Evolutionary conservation across 1,140 invertebrate genomes (phyloP).

Genomic region (Aphelinus atriplicis): DNA sequence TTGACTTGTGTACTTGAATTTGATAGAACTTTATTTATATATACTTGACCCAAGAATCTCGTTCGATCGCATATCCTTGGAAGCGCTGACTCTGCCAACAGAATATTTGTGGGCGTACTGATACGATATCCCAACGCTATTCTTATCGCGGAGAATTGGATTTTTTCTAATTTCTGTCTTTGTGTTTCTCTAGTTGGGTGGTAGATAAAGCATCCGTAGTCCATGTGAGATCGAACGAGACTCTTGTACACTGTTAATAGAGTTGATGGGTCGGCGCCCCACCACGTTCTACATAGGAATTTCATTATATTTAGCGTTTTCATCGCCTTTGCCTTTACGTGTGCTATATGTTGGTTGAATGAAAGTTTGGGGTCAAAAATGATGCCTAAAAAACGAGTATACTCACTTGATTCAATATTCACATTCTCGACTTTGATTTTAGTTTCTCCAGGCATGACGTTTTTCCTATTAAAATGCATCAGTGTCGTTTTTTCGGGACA

Average conservation of each 20-base stretch:
- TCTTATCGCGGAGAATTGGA: constrained; percentile 1
- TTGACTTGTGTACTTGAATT: too few species aligned
- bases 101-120: constrained; percentile 20
- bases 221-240: not conserved
- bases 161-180: constrained; percentile 6
- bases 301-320: not conserved
- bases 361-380: too few species aligned
- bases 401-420: not conserved
- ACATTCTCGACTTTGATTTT: too few species aligned
- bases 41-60: not conserved
- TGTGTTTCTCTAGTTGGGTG: not conserved
- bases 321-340: too few species aligned
- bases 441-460: too few species aligned
- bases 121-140: constrained; percentile 9
- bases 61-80: not conserved
- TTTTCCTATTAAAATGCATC: too few species aligned
- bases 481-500: not conserved
- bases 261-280: not conserved
- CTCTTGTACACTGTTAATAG: not conserved
- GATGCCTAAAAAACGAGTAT: not conserved
- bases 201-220: constrained; percentile 4
- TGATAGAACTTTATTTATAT: not conserved
- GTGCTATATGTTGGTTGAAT: too few species aligned
- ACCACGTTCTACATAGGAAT: constrained; percentile 5
- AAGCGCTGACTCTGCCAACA: not conserved